phyloP scores from a whole-genome alignment of 2,888 invertebrate species.

The Trissoscelio sp. region DNA sequence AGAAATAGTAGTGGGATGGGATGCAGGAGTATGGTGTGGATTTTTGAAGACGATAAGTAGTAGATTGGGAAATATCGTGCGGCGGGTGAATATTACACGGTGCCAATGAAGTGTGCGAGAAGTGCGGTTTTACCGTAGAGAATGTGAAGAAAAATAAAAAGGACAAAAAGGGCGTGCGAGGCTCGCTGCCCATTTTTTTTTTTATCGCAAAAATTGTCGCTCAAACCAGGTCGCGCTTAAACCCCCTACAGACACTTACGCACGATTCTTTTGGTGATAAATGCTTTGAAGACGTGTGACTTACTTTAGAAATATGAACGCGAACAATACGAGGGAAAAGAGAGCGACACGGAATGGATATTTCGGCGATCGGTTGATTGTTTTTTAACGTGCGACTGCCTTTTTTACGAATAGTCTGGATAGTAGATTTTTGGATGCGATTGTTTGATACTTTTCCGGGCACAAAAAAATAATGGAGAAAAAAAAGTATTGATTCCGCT shows the following conservation, averaged over 20 bases:
- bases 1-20: no score
- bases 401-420: neutral
- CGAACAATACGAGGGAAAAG: slow-evolving; percentile 42
- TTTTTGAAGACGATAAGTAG: no score
- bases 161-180: no score
- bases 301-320: slow-evolving; percentile 40
- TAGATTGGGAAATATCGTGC: no score
- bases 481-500: no score
- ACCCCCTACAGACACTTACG: slow-evolving; percentile 44
- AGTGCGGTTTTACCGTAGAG: no score
- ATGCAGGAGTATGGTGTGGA: no score
- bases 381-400: slow-evolving; percentile 5
- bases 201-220: slow-evolving; percentile 26
- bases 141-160: no score
- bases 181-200: no score
- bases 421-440: neutral
- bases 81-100: no score
- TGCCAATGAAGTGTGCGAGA: no score
- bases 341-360: slow-evolving; percentile 28
- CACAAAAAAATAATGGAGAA: neutral
- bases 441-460: neutral
- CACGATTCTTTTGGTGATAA: slow-evolving; percentile 48
- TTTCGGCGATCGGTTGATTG: neutral
- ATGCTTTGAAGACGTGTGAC: slow-evolving; percentile 47
- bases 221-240: slow-evolving; percentile 54